Base-by-base conservation (phyloP, 2,797 vertebrate species). In the Chelon auratus region DNA sequence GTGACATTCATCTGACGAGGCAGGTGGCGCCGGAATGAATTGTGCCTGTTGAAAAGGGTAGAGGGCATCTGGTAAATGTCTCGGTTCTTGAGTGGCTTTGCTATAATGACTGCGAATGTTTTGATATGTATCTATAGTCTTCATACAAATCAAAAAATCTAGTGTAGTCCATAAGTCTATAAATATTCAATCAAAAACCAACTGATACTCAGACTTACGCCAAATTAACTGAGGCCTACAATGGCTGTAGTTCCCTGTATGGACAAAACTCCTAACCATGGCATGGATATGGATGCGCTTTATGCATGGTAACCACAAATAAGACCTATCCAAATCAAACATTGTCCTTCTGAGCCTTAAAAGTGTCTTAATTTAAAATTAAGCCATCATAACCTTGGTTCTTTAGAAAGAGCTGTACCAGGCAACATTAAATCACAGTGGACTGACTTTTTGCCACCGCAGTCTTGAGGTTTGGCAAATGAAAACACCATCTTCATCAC, bases 1-100 rank as follows among this genome's bases (percentile, higher is more conserved):
- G 96, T 97, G 84, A 99, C 97, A 67, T 99, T 97, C 96, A 97
- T 98, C 90, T 99, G 98, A 72, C 98, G 95, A 24, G 97, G 97
- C 62, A 99, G 93, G 71, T 98, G 98, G 56, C 98, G 97, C 58
- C 96, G 94, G 93, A 99, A 99, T 77, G 98, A 99, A 89, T 96
- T 99, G 93, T 99, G 98, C 92, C 98, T 99, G 93, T 68, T 73
- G 84, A 78, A 79, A 84, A 68, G 62, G 62, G 56, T 61, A 80
- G 62, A 88, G 65, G 64, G 59, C 63, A 77, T 73, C 30, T 42
- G 62, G 68, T 87, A 62, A 89, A 82, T 68, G 70, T 82, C 72
- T 76, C 22, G 15, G 59, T 55, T 58, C 75, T 20, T 65, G 57
- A 78, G 30, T 55, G 63, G 57, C 36, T 67, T 76, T 78, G 61